Conservation (phyloP, 2,113 vertebrate genomes). For the Tympanuchus pallidicinctus region DNA sequence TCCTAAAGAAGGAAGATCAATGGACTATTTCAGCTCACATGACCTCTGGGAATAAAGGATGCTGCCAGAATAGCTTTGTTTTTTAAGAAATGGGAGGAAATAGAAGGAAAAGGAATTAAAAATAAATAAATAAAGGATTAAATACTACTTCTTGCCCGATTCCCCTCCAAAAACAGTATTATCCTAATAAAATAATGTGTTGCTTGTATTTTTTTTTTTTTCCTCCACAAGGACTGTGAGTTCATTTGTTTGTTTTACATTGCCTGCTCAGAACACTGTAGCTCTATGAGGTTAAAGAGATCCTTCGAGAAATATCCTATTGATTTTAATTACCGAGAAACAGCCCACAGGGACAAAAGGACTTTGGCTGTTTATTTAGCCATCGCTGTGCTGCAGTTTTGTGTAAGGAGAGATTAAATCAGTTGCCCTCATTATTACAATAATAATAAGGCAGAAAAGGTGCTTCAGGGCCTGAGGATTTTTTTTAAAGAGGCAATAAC, state of each 20-base stretch:
- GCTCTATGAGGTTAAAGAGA: constrained; percentile 84
- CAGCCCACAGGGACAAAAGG: constrained; percentile 93
- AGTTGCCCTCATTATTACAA: constrained; percentile 91
- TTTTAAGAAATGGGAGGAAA: neutral
- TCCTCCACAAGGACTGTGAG: constrained; percentile 30
- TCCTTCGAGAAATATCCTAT: constrained; percentile 93
- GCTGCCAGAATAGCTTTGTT: neutral
- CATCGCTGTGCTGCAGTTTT: constrained; percentile 84
- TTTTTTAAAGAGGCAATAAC: constrained; percentile 76
- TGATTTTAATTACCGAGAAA: constrained; percentile 99
- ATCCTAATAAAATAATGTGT: constrained; percentile 52
- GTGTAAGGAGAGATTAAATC: constrained; percentile 95
- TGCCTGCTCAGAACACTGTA: constrained; percentile 67
- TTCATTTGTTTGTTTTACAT: constrained; percentile 76
- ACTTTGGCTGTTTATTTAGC: constrained; percentile 94
- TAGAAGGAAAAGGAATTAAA: neutral
- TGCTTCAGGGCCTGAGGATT: constrained; percentile 79
- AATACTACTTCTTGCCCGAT: neutral
- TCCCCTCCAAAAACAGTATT: neutral
- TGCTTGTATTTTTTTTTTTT: constrained; percentile 4
- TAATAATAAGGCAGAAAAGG: constrained; percentile 91
- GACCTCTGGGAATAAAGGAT: constrained; percentile 61
- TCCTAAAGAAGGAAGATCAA: constrained; percentile 66
- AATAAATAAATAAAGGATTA: neutral
- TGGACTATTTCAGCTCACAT: constrained; percentile 63